Percentiles rank a stretch among this genome's conserved stretches.
phyloP scores from a whole-genome alignment of 2,797 vertebrate genomes.

The Vespertilio murinus region DNA sequence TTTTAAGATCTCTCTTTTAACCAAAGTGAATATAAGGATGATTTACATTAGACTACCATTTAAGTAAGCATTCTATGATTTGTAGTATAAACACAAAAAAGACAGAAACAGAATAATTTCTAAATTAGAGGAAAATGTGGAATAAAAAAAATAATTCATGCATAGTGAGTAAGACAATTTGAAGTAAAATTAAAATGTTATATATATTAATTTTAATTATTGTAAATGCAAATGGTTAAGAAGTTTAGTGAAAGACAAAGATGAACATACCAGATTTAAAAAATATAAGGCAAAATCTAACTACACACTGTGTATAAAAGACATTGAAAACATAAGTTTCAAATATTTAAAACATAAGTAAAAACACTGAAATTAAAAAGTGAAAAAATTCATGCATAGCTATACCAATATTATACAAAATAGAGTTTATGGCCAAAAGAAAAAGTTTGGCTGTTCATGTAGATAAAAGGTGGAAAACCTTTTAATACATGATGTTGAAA shows the following conservation, averaged over 20 bases:
- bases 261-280: background rate
- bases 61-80: background rate
- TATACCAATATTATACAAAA: background rate
- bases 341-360: background rate
- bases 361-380: background rate
- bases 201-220: background rate
- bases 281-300: slow-evolving; percentile 27
- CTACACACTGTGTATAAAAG: background rate
- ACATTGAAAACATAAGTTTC: background rate
- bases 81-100: background rate
- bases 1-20: background rate
- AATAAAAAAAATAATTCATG: background rate
- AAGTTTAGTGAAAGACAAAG: background rate
- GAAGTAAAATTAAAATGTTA: background rate
- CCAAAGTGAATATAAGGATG: background rate
- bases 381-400: background rate
- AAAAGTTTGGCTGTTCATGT: background rate
- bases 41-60: background rate
- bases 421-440: background rate
- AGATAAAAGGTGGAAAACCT: background rate
- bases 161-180: background rate
- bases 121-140: background rate
- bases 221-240: slow-evolving; percentile 12
- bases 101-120: background rate
- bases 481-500: background rate